Evolutionary conservation across 2,113 vertebrate species (phyloP), one percentile per base, ranked within the genome.

Genomic region (Phylloscopus whistleri): DNA sequence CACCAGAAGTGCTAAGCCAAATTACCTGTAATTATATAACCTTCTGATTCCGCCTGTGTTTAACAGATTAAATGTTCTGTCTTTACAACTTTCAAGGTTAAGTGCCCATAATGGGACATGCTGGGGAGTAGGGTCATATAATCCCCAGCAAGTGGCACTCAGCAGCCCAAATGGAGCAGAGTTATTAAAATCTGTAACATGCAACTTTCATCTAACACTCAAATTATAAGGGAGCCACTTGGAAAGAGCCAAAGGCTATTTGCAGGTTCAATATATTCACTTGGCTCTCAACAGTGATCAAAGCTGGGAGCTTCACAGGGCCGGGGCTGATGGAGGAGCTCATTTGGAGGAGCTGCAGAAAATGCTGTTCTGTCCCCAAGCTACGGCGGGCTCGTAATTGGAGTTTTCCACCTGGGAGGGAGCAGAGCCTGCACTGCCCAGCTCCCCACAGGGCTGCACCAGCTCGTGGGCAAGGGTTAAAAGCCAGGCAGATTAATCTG

Each of bases 51-150:
- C 75, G 94, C 83, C 69, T 79, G 78, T 97, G 96, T 95, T 97
- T 96, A 96, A 97, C 95, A 96, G 97, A 97, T 97, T 97, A 98
- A 97, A 96, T 80, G 96, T 91, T 96, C 93, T 76, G 30, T 88
- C 94, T 92, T 96, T 96, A 96, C 88, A 95, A 94, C 96, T 81
- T 92, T 79, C 89, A 96, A 96, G 94, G 96, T 74, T 95, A 97
- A 95, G 94, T 89, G 93, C 95, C 95, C 66, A 63, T 96, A 82
- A 58, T 94, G 88, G 96, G 89, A 69, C 89, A 67, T 70, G 87
- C 94, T 91, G 92, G 92, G 56, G 95, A 95, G 94, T 7, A 59
- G 70, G 94, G 94, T 95, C 89, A 80, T 33, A 94, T 83, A 94
- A 96, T 94, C 95, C 95, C 56, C 39, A 82, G 81, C 68, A 62